These are phyloP conservation scores for Lagopus leucura DNA, from an alignment of 2,113 vertebrate genomes.

Conservation along the genomic window DNA sequence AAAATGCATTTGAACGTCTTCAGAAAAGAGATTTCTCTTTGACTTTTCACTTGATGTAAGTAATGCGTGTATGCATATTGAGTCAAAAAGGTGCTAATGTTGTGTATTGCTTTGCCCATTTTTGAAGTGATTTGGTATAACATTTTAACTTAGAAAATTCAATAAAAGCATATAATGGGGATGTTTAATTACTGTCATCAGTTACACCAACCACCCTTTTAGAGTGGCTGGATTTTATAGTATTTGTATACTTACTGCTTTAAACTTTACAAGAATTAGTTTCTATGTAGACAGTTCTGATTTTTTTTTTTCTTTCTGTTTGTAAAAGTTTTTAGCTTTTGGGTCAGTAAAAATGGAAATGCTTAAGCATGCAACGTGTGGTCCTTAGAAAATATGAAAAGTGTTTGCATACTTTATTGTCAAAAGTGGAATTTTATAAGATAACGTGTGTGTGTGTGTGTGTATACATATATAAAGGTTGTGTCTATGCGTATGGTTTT, in stretches of 20 bases:
- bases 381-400: not conserved
- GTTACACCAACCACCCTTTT: not conserved
- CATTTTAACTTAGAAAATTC: not conserved
- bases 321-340: not conserved
- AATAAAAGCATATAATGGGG: not conserved
- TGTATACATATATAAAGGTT: not conserved
- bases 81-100: not conserved
- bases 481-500: not conserved
- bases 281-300: not conserved
- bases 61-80: not conserved
- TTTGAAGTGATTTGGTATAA: not conserved
- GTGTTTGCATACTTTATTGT: not conserved
- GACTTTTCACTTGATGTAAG: not conserved
- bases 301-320: not conserved
- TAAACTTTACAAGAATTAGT: constrained; percentile 30
- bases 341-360: not conserved
- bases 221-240: not conserved
- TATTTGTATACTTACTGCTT: constrained; percentile 21
- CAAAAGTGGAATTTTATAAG: rapidly evolving
- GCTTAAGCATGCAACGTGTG: not conserved
- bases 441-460: not conserved
- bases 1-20: not conserved
- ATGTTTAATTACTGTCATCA: constrained; percentile 21
- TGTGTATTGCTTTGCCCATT: not conserved
- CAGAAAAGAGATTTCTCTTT: not conserved